These are phyloP conservation scores for Tetragnatha montana DNA, from an alignment of 2,888 invertebrate genomes.

Conservation along the genomic window DNA sequence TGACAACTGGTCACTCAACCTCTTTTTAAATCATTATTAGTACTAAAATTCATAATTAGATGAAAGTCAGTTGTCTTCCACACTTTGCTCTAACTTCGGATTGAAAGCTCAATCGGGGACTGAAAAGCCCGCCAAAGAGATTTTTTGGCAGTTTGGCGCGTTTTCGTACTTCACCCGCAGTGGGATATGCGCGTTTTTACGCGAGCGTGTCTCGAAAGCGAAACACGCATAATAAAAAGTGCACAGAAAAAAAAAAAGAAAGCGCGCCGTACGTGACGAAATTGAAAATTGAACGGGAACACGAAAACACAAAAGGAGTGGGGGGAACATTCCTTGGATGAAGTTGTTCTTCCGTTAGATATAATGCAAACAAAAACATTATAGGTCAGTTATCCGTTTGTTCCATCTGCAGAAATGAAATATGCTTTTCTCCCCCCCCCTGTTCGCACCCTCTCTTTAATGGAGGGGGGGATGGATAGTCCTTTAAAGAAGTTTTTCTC, in stretches of 20 bases:
- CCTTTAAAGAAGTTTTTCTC: no score
- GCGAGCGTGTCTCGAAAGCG: slow-evolving; percentile 1
- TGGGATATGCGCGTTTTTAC: no score
- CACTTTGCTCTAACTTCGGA: no score
- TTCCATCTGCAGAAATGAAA: slow-evolving; percentile 21
- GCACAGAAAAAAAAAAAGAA: neutral
- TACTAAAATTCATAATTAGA: no score
- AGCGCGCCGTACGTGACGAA: neutral
- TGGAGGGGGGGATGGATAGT: slow-evolving; percentile 28
- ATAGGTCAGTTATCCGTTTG: slow-evolving; percentile 29
- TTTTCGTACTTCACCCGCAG: no score
- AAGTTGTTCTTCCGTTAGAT: neutral
- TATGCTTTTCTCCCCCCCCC: slow-evolving; percentile 7
- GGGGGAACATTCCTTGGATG: neutral
- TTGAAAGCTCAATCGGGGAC: no score
- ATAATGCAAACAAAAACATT: slow-evolving; percentile 34
- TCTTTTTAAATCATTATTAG: no score
- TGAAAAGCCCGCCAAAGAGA: no score
- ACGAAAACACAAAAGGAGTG: neutral
- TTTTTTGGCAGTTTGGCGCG: no score
- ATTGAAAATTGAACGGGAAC: neutral
- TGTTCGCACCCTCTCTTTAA: slow-evolving; percentile 53
- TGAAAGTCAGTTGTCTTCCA: no score
- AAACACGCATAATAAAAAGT: neutral
- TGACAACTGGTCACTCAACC: no score